Percentiles rank a stretch among this genome's conserved stretches.
phyloP scores from a whole-genome alignment of 1,140 invertebrate species.

The Cherax quadricarinatus region DNA sequence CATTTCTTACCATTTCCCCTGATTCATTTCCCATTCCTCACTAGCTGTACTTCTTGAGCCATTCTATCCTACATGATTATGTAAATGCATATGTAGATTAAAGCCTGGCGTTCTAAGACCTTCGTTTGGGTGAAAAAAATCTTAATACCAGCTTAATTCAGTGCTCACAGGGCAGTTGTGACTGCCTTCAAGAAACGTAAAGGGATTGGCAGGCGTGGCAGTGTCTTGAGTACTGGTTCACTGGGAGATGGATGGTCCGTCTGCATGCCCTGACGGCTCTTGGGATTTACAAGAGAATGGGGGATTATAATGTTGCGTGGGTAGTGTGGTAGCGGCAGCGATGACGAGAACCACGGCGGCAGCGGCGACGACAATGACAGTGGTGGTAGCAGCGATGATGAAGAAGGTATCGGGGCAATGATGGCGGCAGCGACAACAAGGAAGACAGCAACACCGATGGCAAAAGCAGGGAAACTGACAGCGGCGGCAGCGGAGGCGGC shows the following conservation, averaged over 20 bases:
- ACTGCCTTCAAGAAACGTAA: background rate
- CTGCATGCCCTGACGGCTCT: background rate
- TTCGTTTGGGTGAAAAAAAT: slow-evolving; percentile 25
- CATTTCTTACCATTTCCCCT: too few relatives aligned
- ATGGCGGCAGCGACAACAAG: too few relatives aligned
- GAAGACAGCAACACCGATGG: too few relatives aligned
- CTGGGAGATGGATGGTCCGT: background rate
- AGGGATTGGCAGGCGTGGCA: slow-evolving; percentile 7
- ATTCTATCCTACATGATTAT: slow-evolving; percentile 30
- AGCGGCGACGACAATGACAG: background rate
- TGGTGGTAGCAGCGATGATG: background rate
- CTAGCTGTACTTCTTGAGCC: background rate
- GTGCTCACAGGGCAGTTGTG: slow-evolving; percentile 31
- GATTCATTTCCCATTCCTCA: background rate
- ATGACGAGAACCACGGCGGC: background rate
- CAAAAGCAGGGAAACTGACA: too few relatives aligned
- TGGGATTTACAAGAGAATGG: too few relatives aligned
- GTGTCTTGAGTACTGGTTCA: background rate
- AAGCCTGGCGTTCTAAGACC: slow-evolving; percentile 13
- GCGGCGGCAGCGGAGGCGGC: too few relatives aligned
- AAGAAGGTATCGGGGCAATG: background rate
- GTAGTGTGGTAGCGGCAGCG: background rate
- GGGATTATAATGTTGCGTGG: too few relatives aligned
- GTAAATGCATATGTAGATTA: slow-evolving; percentile 49
- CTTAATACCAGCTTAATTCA: slow-evolving; percentile 34